Evolutionary conservation across 2,797 vertebrate species (phyloP).

Genomic region (Chloroceryle amazona): DNA sequence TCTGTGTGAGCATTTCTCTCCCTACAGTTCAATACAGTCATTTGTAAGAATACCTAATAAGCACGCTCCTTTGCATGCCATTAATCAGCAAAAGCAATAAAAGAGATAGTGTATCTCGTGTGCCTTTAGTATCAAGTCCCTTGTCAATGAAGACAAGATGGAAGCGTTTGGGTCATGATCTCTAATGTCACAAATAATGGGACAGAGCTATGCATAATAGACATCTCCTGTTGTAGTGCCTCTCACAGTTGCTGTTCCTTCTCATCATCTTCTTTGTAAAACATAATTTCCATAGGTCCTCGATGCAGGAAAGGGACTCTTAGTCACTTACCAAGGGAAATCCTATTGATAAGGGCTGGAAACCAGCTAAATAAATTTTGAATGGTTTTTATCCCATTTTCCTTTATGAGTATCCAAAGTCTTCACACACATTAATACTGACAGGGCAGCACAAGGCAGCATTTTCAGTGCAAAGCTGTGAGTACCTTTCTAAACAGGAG

Average conservation of each 20-base stretch:
- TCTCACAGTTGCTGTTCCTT: not conserved
- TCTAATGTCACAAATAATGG: not conserved
- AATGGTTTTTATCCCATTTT: not conserved
- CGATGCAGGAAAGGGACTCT: not conserved
- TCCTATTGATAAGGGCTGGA: not conserved
- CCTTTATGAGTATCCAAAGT: not conserved
- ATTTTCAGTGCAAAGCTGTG: not conserved
- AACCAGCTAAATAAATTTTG: not conserved
- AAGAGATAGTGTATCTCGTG: not conserved
- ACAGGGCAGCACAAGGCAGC: not conserved
- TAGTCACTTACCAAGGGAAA: not conserved
- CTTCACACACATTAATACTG: not conserved
- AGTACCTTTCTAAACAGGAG: not conserved
- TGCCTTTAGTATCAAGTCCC: not conserved
- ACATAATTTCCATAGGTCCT: not conserved
- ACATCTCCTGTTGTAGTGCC: fast-evolving
- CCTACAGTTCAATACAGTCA: not conserved
- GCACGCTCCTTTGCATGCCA: not conserved
- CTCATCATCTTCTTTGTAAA: not conserved
- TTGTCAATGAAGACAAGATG: not conserved
- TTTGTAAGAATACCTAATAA: not conserved
- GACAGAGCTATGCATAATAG: not conserved
- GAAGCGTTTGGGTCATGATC: not conserved
- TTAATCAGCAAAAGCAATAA: not conserved
- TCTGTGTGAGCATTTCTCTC: not conserved